Percentiles rank a stretch among this genome's conserved stretches.
phyloP scores from a whole-genome alignment of 2,113 vertebrate genomes.

The Zosterops borbonicus region DNA sequence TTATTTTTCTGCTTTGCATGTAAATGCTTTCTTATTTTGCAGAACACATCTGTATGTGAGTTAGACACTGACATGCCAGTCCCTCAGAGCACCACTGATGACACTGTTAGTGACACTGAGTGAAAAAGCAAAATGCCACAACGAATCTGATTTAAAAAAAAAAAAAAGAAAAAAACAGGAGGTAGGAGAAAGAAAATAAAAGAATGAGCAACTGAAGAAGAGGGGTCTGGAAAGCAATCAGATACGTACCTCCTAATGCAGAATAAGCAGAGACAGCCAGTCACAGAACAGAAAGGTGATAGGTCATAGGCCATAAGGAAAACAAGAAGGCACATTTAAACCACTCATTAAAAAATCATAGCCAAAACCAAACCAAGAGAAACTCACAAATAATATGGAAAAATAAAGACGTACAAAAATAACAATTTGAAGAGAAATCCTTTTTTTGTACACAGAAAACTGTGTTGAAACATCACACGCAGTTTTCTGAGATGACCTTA shows the following conservation, averaged over 20 bases:
- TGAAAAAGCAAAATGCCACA: conserved; percentile 39
- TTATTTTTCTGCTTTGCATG: background rate
- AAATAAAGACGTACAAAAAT: conserved; percentile 73
- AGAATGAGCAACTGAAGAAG: conserved; percentile 66
- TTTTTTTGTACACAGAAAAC: conserved; percentile 24
- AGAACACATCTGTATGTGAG: background rate
- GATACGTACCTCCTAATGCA: conserved; percentile 92
- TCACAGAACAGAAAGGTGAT: conserved; percentile 91
- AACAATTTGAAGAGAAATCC: conserved; percentile 51
- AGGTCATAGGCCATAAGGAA: conserved; percentile 86
- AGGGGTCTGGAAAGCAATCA: conserved; percentile 72
- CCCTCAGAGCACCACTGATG: background rate
- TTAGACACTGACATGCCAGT: conserved; percentile 5
- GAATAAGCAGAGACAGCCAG: conserved; percentile 89
- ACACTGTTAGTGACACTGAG: conserved; percentile 56
- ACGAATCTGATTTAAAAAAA: background rate
- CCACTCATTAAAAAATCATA: conserved; percentile 77
- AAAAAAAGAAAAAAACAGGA: background rate
- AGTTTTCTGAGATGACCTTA: conserved; percentile 40
- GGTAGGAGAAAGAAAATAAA: conserved; percentile 38
- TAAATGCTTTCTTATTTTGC: background rate
- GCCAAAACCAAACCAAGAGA: conserved; percentile 78
- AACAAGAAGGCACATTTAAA: conserved; percentile 85
- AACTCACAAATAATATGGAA: conserved; percentile 77
- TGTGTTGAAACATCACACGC: background rate